Evolutionary conservation across 2,888 invertebrate genomes (phyloP).

Genomic region (Laothoe populi): DNA sequence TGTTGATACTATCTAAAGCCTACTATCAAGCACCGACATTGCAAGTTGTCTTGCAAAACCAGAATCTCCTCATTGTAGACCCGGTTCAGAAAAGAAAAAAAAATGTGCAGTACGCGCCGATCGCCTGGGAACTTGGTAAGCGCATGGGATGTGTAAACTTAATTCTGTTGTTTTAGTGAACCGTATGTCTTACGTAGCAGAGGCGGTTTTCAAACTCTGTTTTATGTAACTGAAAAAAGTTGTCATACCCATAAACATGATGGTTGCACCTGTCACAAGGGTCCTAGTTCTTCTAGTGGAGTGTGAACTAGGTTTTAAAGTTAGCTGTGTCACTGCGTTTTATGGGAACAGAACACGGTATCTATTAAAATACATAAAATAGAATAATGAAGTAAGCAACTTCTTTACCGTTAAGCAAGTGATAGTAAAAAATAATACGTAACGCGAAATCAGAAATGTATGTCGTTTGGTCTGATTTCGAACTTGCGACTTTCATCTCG

Average conservation of each 20-base stretch:
- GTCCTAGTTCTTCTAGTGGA: slow-evolving; percentile 52
- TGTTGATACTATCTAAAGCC: slow-evolving; percentile 52
- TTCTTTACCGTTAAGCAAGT: too few species aligned
- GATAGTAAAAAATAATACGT: too few species aligned
- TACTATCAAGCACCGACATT: slow-evolving; percentile 72
- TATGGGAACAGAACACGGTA: neutral
- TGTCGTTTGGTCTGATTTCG: too few species aligned
- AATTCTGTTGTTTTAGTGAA: slow-evolving; percentile 51
- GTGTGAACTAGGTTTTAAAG: slow-evolving; percentile 51
- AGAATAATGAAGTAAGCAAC: too few species aligned
- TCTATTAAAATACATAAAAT: neutral
- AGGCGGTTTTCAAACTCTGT: slow-evolving; percentile 50
- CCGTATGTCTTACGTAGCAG: slow-evolving; percentile 56
- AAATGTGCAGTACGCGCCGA: slow-evolving; percentile 67
- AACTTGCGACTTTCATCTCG: too few species aligned
- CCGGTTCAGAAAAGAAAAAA: slow-evolving; percentile 71
- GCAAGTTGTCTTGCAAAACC: slow-evolving; percentile 80
- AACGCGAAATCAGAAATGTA: too few species aligned
- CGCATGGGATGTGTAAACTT: slow-evolving; percentile 56
- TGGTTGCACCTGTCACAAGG: slow-evolving; percentile 72
- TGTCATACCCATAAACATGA: slow-evolving; percentile 67
- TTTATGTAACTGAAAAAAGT: slow-evolving; percentile 54
- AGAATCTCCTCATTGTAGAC: slow-evolving; percentile 81
- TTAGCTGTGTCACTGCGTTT: neutral
- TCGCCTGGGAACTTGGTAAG: slow-evolving; percentile 76